Evolutionary conservation across 2,888 invertebrate species (phyloP), one percentile per base, ranked within the genome.

Genomic region (Boloria selene): DNA sequence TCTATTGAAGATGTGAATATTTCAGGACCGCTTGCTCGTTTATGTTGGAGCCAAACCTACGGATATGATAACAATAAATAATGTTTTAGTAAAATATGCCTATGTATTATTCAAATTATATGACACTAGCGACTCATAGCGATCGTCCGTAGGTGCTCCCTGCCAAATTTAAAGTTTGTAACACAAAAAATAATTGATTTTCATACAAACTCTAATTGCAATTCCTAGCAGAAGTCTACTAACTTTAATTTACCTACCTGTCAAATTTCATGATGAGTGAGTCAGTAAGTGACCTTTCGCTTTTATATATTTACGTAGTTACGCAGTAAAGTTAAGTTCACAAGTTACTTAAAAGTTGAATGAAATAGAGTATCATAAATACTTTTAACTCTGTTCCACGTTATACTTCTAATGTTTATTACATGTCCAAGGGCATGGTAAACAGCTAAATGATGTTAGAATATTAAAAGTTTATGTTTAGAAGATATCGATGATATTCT

Each of bases 401-500:
- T 38, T 38, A 38, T 49, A 16, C 16, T 49, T 2, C 47, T 7
- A 47, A 31, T 49, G 49, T 31, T 59, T 17, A 17, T 4, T 26
- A 49, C 16, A 59, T 45, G 47, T 7, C 26, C 31, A n/a, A 61
- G 54, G 55, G 61, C 61, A 49, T 60, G 22, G 31, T 59, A 17
- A 59, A 59, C 49, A 49, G 59, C 59, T 47, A 44, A 10, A 49
- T 56, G 56, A 64, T 51, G 50, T 44, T 42, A 59, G 47, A 18
- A 61, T 65, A 65, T 65, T 51, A 54, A 69, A 53, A 56, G 56
- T 61, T 66, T 61, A 64, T 67, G 63, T 72, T 68, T 63, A 58
- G 59, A 65, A 65, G 52, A 68, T 72, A 68, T 69, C 51, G 60
- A 64, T 60, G 54, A 60, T 64, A 68, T 64, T 62, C 68, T 63